Base-by-base conservation (phyloP, 1,140 invertebrate species). In the Portunus trituberculatus region DNA sequence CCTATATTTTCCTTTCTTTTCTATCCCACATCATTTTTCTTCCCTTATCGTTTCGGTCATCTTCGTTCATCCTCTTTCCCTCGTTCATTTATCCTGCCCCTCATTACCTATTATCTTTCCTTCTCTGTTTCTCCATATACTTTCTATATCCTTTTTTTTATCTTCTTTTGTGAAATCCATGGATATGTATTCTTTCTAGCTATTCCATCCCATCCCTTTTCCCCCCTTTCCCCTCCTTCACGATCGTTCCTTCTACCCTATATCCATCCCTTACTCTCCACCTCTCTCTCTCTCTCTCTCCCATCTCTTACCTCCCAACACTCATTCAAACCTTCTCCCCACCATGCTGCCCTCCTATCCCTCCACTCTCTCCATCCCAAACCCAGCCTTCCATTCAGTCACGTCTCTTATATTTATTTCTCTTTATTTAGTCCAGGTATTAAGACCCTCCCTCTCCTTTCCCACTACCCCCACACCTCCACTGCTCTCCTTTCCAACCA, bases 361-460 rank as follows among this genome's bases (percentile, higher is more conserved):
- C n/a, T 76, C 67, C 67, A n/a, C 67, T 76, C 67, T 76, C 67
- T 76, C 20, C 20, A 12, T n/a, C 67, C 20, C 67, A n/a, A 8
- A 7, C 20, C 67, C 67, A 12, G 67, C 67, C 7, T n/a, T 76
- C 67, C 67, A 76, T 76, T 76, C n/a, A n/a, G 67, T 76, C 67
- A 76, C 67, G 67, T 76, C n/a, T 76, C 67, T 76, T 76, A n/a
- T 76, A 76, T 76, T 76, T 76, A 76, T 76, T 76, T 76, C 67
- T 76, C 67, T 76, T n/a, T 76, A 76, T 76, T 76, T 76, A 76
- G 20, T n/a, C n/a, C 67, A 76, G 20, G 67, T 76, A 76, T 2
- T 25, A n/a, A 59, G 16, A 2, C 52, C 67, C 20, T 76, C 6
- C 1, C 25, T n/a, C 67, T 25, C 67, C 67, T 25, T n/a, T n/a